phyloP scores from a whole-genome alignment of 2,113 vertebrate genomes.

The Poeciliopsis occidentalis region DNA sequence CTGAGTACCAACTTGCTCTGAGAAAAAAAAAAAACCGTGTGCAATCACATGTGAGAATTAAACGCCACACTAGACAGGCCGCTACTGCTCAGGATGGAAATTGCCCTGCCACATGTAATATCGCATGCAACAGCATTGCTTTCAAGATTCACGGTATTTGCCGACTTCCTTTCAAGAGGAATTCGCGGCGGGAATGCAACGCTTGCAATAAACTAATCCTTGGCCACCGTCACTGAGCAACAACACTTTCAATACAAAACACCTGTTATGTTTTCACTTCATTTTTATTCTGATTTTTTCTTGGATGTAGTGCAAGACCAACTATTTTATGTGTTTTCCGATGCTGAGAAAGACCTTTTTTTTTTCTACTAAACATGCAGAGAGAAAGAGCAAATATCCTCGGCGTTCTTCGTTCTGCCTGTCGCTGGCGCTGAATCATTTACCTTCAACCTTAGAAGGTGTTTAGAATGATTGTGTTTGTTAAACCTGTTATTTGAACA shows the following conservation, averaged over 20 bases:
- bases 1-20: constrained; percentile 27
- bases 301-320: background rate
- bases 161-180: constrained; percentile 34
- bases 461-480: too few relatives aligned
- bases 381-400: background rate
- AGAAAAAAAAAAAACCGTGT: constrained; percentile 57
- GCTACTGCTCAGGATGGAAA: constrained; percentile 70
- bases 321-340: background rate
- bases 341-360: background rate
- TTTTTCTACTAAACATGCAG: background rate
- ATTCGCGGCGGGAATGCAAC: constrained; percentile 26
- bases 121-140: constrained; percentile 54
- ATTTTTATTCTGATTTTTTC: background rate
- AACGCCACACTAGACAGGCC: constrained; percentile 43
- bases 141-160: constrained; percentile 44
- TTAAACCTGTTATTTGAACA: too few relatives aligned
- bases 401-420: background rate
- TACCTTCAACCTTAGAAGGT: too few relatives aligned
- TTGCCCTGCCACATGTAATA: constrained; percentile 79
- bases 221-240: constrained; percentile 11
- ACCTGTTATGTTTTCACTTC: background rate
- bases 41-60: constrained; percentile 77
- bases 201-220: constrained; percentile 29
- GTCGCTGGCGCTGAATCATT: too few relatives aligned
- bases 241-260: constrained; percentile 14